A percentile compares a stretch with the other conserved stretches of the same genome.
Conservation (phyloP, 64 coral and sea anemone species). For the Pocillopora verrucosa region DNA sequence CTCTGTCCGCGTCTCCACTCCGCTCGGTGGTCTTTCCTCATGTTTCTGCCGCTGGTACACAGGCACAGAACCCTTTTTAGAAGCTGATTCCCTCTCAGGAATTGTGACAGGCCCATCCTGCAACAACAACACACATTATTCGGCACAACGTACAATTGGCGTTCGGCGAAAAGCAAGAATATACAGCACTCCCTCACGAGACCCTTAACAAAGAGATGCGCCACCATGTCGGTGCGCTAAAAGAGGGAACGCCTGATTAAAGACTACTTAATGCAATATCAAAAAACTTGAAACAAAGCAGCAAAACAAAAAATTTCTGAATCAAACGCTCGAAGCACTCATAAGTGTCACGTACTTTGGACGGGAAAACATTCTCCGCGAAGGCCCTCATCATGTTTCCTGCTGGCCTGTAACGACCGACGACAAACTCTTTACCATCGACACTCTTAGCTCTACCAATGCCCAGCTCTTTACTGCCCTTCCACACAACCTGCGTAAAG, state of each 20-base stretch:
- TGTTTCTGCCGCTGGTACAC: slow-evolving; percentile 5
- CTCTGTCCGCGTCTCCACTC: background rate
- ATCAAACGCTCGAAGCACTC: background rate
- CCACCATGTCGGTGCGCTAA: too few relatives aligned
- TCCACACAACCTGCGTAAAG: slow-evolving; percentile 54
- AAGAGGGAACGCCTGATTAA: too few relatives aligned
- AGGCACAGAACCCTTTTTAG: background rate
- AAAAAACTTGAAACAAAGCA: background rate
- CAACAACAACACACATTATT: background rate
- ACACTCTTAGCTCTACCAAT: slow-evolving; percentile 49
- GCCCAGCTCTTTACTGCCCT: slow-evolving; percentile 28
- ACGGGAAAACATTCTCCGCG: slow-evolving; percentile 36
- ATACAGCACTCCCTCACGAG: too few relatives aligned
- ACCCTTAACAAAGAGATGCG: too few relatives aligned
- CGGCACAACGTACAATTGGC: too few relatives aligned
- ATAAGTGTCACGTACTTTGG: slow-evolving; percentile 1
- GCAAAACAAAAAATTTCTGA: background rate
- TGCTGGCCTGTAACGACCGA: slow-evolving; percentile 50
- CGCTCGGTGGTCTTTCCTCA: background rate
- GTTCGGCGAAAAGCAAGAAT: too few relatives aligned
- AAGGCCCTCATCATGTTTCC: slow-evolving; percentile 63
- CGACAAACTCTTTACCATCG: slow-evolving; percentile 61
- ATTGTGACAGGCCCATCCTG: slow-evolving; percentile 37
- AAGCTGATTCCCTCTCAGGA: background rate
- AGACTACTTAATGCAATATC: too few relatives aligned